These are phyloP conservation scores for Ricordea florida DNA, from an alignment of 92 coral and sea anemone genomes.

Conservation along the genomic window DNA sequence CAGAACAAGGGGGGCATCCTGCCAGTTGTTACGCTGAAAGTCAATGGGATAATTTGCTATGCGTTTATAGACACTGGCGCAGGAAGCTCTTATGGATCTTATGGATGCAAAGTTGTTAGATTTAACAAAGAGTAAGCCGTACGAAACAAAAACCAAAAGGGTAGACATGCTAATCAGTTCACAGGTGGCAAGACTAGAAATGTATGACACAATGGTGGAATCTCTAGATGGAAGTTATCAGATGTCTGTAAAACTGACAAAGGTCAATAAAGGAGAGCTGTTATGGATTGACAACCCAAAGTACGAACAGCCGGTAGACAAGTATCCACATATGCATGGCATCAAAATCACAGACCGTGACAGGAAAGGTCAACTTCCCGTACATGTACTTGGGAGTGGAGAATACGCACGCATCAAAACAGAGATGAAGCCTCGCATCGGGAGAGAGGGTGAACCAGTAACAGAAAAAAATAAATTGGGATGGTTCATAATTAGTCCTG, in stretches of 20 bases:
- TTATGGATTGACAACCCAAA: constrained; percentile 33
- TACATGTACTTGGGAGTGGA: too few relatives aligned
- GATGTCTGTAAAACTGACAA: constrained; percentile 12
- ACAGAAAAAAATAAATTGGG: too few relatives aligned
- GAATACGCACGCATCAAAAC: too few relatives aligned
- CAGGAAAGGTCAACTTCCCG: too few relatives aligned
- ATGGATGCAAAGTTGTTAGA: constrained; percentile 9
- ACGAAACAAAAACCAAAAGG: background rate
- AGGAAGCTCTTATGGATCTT: constrained; percentile 4
- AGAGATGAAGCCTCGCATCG: too few relatives aligned
- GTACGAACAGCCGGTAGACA: background rate
- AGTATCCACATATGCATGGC: constrained; percentile 5
- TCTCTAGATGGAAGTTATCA: constrained; percentile 2
- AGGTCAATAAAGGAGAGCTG: constrained; percentile 26
- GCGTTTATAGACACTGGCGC: constrained; percentile 30
- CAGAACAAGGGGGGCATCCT: constrained; percentile 22
- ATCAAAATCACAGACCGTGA: too few relatives aligned
- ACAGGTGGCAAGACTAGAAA: constrained; percentile 4
- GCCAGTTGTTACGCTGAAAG: constrained; percentile 13
- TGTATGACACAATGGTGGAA: constrained; percentile 9
- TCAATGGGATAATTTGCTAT: constrained; percentile 9
- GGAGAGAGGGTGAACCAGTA: too few relatives aligned
- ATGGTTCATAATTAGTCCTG: too few relatives aligned
- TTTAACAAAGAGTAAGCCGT: constrained; percentile 1
- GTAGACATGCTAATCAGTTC: constrained; percentile 33